Evolutionary conservation across 1,140 invertebrate species (phyloP).

Genomic region (Cherax quadricarinatus): DNA sequence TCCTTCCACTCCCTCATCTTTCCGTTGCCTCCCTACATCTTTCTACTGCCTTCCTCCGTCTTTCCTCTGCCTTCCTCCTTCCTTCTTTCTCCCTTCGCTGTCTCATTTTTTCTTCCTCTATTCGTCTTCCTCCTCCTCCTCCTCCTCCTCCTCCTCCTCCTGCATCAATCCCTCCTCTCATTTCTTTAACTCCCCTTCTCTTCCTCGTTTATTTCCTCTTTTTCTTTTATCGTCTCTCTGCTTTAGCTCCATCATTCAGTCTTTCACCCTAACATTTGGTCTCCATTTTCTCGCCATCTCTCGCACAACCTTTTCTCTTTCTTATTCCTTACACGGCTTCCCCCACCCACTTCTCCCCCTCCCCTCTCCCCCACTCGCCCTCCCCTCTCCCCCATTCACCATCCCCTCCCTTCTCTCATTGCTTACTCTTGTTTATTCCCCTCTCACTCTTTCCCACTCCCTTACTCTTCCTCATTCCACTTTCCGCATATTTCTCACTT

Average conservation of each 20-base stretch:
- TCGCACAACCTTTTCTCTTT: not conserved
- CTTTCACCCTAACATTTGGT: not conserved
- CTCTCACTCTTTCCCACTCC: not conserved
- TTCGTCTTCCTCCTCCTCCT: not conserved
- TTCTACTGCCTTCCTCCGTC: not conserved
- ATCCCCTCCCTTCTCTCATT: not conserved
- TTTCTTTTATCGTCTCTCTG: not conserved
- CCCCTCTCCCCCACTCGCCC: not conserved
- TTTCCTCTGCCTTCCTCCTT: not conserved
- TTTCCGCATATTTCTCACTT: not conserved
- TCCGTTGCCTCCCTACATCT: not conserved
- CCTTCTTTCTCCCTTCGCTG: not conserved
- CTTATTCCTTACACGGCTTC: not conserved
- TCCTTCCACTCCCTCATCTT: not conserved
- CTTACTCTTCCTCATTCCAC: not conserved
- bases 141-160: constrained; percentile 4
- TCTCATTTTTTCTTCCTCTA: not conserved
- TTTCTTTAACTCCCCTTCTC: constrained; percentile 7
- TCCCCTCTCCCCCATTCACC: not conserved
- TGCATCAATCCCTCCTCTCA: not conserved
- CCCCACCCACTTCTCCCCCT: not conserved
- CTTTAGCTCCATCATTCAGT: not conserved
- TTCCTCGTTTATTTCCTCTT: not conserved
- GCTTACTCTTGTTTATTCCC: not conserved
- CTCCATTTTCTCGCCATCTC: not conserved